Evolutionary conservation across 1,140 invertebrate genomes (phyloP), one percentile per base, ranked within the genome.

Genomic region (Lutraria rhynchaena): DNA sequence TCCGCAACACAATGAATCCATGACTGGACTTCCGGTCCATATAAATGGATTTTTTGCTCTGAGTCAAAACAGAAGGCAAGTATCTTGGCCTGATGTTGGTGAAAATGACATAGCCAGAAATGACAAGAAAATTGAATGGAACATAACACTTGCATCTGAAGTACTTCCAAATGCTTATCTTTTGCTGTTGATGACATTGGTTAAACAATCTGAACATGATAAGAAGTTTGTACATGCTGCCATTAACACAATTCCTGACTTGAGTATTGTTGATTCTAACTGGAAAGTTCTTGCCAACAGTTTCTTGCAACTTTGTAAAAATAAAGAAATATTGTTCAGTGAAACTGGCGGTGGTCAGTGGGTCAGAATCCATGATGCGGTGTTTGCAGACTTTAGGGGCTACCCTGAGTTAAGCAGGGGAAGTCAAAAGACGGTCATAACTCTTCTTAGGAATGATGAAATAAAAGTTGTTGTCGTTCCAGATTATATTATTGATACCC

Each of bases 41-140:
- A 67, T 90, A 27, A 88, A 88, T 73, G 88, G 84, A 19, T 88
- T 83, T 58, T 88, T 90, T 76, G 83, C 86, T 2, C 57, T 89
- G 17, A 85, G 84, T 49, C 83, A 86, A 61, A 87, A 90, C 73
- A 65, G 87, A 31, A 76, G 85, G 24, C 83, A 90, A 17, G 49
- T 90, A 44, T 87, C 84, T 51, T 88, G 87, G 87, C 82, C 86
- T 46, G 74, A 82, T n/a, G 71, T 33, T 55, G 44, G 69, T 17
- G 70, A 58, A 27, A 58, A 29, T 13, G 46, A 49, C 7, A 41
- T 70, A 0, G 71, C 41, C 29, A 31, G 53, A 3, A 83, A 67
- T 37, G 84, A 88, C 37, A 81, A 83, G 49, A 29, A 69, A 35
- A 60, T 86, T n/a, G 83, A 61, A 60, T 89, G 88, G 88, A 89